Evolutionary conservation across 2,797 vertebrate species (phyloP).

Genomic region (Sebastolobus altivelis): DNA sequence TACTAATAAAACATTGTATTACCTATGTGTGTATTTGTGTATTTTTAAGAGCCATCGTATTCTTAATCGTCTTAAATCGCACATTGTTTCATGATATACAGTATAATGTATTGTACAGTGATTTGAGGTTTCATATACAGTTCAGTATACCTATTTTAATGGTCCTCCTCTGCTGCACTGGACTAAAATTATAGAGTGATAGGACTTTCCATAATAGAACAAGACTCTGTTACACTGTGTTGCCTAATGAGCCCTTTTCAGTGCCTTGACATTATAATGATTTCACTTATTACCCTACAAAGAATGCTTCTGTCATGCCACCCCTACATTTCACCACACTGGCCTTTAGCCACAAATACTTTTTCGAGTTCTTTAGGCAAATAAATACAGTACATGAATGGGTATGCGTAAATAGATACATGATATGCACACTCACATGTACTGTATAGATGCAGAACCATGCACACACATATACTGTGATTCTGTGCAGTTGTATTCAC

Average conservation of each 20-base stretch:
- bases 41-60: not conserved
- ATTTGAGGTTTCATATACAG: not conserved
- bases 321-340: not conserved
- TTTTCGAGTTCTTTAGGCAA: not conserved
- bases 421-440: not conserved
- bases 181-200: not conserved
- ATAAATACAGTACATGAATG: not conserved
- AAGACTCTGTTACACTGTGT: not conserved
- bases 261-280: conserved; percentile 2
- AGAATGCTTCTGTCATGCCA: not conserved
- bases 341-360: not conserved
- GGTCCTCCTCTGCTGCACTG: not conserved
- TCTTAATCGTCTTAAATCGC: not conserved
- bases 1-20: not conserved
- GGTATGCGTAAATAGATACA: not conserved
- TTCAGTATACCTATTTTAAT: not conserved
- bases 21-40: not conserved
- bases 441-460: too few relatives aligned
- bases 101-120: not conserved
- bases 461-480: not conserved
- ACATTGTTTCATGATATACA: not conserved
- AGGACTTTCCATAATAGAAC: not conserved
- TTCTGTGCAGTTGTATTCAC: not conserved
- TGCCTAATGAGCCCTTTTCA: conserved; percentile 24
- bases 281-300: conserved; percentile 3